These are phyloP conservation scores for Eulemur coronatus DNA, from an alignment of 2,797 vertebrate species.

Conservation along the genomic window DNA sequence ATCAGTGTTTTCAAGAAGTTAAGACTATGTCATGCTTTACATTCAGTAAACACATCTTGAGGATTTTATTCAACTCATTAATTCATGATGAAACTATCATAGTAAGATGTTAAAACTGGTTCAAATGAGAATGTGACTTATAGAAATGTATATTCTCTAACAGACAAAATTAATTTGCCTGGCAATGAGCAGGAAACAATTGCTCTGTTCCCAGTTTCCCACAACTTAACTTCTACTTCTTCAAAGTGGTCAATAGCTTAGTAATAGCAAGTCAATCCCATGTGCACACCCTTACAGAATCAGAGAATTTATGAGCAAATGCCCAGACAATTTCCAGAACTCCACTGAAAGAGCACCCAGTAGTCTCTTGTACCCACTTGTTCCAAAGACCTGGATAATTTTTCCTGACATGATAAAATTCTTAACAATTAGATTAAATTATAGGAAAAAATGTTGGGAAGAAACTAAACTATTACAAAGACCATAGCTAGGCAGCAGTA, in stretches of 20 bases:
- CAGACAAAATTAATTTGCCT: neutral
- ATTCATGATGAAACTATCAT: neutral
- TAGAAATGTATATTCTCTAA: neutral
- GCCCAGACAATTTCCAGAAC: neutral
- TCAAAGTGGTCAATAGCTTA: neutral
- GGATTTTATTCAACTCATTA: neutral
- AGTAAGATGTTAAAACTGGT: neutral
- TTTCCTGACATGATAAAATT: neutral
- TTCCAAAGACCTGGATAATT: neutral
- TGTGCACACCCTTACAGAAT: neutral
- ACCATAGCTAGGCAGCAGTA: neutral
- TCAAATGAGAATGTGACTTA: neutral
- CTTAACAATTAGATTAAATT: neutral
- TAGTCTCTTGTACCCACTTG: neutral
- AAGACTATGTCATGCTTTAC: neutral
- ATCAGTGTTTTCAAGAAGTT: neutral
- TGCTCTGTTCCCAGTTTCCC: neutral
- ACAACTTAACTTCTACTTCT: neutral
- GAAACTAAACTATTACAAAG: neutral
- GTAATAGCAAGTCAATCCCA: neutral
- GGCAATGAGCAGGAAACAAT: neutral
- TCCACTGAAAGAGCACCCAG: rapidly evolving
- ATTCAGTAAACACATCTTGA: neutral
- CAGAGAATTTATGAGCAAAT: rapidly evolving
- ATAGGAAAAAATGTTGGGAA: neutral